A percentile compares a stretch with the other conserved stretches of the same genome.
These are phyloP conservation scores for Poecilia wingei DNA, from an alignment of 2,797 vertebrate genomes.

Conservation along the genomic window DNA sequence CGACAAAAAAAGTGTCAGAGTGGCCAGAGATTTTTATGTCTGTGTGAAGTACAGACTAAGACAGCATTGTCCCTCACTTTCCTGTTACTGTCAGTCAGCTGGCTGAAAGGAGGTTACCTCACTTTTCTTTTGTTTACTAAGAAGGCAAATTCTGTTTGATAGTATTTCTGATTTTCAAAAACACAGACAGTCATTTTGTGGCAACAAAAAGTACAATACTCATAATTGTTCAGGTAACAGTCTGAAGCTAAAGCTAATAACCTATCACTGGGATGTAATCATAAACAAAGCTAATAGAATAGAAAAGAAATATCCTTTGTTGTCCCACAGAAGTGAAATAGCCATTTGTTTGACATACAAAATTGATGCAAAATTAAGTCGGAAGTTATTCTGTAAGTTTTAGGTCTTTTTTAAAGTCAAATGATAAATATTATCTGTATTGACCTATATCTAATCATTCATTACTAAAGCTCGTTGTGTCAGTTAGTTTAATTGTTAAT, in stretches of 20 bases:
- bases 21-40: not conserved
- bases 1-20: not conserved
- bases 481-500: not conserved
- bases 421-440: not conserved
- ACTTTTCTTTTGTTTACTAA: not conserved
- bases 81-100: not conserved
- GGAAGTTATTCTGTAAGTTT: not conserved
- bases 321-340: not conserved
- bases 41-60: not conserved
- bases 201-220: not conserved
- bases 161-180: not conserved
- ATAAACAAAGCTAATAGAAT: not conserved
- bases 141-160: not conserved
- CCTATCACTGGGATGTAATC: not conserved
- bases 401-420: not conserved
- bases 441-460: not conserved
- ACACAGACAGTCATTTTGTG: not conserved
- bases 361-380: not conserved
- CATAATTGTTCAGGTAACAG: not conserved
- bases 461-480: not conserved
- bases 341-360: not conserved
- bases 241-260: not conserved
- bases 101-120: not conserved
- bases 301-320: too few relatives aligned
- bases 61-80: too few relatives aligned